phyloP scores from a whole-genome alignment of 2,888 invertebrate genomes.

The Idaea biselata region DNA sequence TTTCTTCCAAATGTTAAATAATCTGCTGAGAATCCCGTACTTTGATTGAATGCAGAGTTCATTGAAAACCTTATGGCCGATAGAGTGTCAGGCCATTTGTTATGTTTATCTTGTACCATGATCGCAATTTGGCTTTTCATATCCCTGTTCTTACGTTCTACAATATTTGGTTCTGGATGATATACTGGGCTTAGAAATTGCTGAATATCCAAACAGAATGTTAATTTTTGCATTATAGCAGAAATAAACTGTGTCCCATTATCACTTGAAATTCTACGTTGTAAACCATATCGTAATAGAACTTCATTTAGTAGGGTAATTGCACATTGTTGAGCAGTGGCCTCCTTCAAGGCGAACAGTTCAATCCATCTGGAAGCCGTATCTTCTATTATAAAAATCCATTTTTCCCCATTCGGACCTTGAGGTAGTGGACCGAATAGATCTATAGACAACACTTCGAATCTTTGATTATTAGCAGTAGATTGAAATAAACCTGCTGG shows the following conservation, averaged over 20 bases:
- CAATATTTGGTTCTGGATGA: conserved; percentile 45
- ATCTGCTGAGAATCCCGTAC: conserved; percentile 31
- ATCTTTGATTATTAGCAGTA: conserved; percentile 8
- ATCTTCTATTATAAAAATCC: conserved; percentile 29
- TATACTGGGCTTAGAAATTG: conserved; percentile 37
- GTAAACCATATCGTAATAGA: conserved; percentile 31
- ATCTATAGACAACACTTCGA: conserved; percentile 24
- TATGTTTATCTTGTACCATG: conserved; percentile 28
- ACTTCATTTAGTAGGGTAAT: conserved; percentile 21
- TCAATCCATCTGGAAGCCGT: conserved; percentile 29
- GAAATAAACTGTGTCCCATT: conserved; percentile 34
- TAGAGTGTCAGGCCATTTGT: conserved; percentile 29
- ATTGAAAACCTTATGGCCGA: conserved; percentile 31
- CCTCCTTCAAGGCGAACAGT: conserved; percentile 20
- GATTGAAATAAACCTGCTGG: conserved; percentile 17
- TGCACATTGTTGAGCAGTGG: conserved; percentile 25
- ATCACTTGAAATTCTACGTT: conserved; percentile 28
- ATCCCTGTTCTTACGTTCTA: conserved; percentile 41
- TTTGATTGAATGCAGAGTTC: conserved; percentile 21
- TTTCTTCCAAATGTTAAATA: conserved; percentile 37
- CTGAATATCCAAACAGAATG: conserved; percentile 20
- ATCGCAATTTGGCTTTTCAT: conserved; percentile 34
- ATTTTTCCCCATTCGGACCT: conserved; percentile 18
- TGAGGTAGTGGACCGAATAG: conserved; percentile 29
- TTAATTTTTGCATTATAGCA: conserved; percentile 28